A percentile compares a stretch with the other conserved stretches of the same genome.
These are phyloP conservation scores for Pachycephus smyrnensis DNA, from an alignment of 2,888 invertebrate species.

Conservation along the genomic window DNA sequence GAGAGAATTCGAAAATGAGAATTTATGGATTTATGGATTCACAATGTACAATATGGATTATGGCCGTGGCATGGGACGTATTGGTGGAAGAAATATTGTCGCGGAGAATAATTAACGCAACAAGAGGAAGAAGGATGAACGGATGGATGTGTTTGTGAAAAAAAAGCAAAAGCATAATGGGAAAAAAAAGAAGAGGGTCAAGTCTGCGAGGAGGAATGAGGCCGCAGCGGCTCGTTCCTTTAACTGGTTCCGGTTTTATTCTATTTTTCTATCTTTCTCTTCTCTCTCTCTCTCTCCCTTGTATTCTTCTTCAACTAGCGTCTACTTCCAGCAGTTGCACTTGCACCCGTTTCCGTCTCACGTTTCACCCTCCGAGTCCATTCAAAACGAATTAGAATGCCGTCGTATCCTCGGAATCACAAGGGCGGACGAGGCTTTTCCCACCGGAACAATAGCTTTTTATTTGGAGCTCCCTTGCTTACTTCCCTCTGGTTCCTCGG, in stretches of 20 bases:
- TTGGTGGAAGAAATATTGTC: not conserved
- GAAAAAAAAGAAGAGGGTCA: constrained; percentile 17
- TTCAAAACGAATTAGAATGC: constrained; percentile 38
- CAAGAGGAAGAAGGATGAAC: not conserved
- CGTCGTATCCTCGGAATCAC: constrained; percentile 28
- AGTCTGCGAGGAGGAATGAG: constrained; percentile 33
- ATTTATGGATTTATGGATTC: not conserved
- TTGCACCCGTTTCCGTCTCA: constrained; percentile 56
- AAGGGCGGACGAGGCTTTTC: constrained; percentile 47
- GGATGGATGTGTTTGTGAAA: not conserved
- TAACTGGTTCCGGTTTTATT: constrained; percentile 45
- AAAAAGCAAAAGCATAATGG: not conserved
- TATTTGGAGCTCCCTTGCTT: constrained; percentile 24
- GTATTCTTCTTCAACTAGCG: constrained; percentile 27
- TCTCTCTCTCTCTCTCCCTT: constrained; percentile 26
- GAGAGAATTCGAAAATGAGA: not conserved
- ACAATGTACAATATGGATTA: not conserved
- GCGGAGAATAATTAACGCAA: not conserved
- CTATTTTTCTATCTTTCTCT: constrained; percentile 28
- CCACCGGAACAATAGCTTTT: constrained; percentile 42
- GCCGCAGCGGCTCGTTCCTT: constrained; percentile 37
- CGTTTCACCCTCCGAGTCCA: constrained; percentile 44
- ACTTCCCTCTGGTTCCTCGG: constrained; percentile 8
- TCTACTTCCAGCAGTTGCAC: constrained; percentile 39
- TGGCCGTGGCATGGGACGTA: not conserved